A percentile compares a stretch with the other conserved stretches of the same genome.
These are phyloP conservation scores for Pterocles orientalis DNA, from an alignment of 2,113 vertebrate species.

Conservation along the genomic window DNA sequence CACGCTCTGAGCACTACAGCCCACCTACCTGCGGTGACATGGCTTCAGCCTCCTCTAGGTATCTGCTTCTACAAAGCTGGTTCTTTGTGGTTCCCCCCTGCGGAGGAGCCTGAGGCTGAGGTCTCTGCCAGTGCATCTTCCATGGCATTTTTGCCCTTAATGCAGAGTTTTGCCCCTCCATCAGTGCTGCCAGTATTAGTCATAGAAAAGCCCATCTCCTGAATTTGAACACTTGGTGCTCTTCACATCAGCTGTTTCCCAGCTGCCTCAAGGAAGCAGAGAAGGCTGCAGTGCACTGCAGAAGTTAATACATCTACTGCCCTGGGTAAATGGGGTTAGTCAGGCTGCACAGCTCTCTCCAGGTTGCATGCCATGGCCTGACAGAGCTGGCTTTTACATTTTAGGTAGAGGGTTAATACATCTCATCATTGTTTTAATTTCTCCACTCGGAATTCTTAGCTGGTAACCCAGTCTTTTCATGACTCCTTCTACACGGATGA, in stretches of 20 bases:
- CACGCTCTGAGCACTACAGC: background rate
- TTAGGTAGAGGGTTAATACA: background rate
- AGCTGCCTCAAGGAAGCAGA: background rate
- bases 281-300: background rate
- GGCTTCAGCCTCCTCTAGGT: background rate
- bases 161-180: background rate
- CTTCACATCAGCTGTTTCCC: background rate
- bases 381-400: background rate
- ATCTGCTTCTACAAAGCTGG: background rate
- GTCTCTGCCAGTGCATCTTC: background rate
- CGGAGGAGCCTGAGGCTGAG: background rate
- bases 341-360: background rate
- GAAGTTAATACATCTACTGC: background rate
- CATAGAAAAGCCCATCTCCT: background rate
- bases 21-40: background rate
- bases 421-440: background rate
- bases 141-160: background rate
- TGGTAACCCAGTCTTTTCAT: background rate
- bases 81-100: background rate
- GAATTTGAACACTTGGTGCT: background rate
- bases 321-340: background rate
- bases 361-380: background rate
- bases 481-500: background rate
- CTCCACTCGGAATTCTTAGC: constrained; percentile 7
- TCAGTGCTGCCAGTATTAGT: background rate